Base-by-base conservation (phyloP, 2,113 vertebrate species). In the Tragelaphus strepsiceros region DNA sequence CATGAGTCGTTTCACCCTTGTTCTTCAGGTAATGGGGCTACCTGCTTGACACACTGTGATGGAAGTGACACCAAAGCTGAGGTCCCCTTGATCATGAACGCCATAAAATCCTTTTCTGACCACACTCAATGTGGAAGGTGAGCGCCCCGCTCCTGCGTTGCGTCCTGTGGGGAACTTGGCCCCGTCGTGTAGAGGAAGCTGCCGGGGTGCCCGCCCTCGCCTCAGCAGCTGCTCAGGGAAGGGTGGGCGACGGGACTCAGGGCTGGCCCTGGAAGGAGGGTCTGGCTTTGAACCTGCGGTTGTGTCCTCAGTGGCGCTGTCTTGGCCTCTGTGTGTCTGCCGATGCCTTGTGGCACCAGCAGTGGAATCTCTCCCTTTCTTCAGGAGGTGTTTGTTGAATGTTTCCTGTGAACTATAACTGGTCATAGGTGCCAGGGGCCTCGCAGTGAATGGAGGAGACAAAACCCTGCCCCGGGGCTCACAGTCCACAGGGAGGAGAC, bases 41-140 rank as follows among this genome's bases (percentile, higher is more conserved):
- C 99, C 62, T 99, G 99, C 97, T 94, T 99, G 96, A 99, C 99
- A 5, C 99, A 99, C 80, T 99, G 99, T 10, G 99, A 99, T 1
- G 99, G 99, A 19, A 99, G 99, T 0, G 99, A 99, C 97, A 99
- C 99, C 1, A 99, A 98, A 96, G 99, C 99, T 0, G 99, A 99
- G 98, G 99, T 99, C 85, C 99, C 99, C 0, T 98, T 99, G 62
- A 98, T 99, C 80, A 97, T 99, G 92, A 99, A 98, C 90, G 96
- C 99, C 1, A 99, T 99, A 16, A 99, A 98, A 26, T 98, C 99
- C 15, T 98, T 99, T 95, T 99, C 99, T 9, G 62, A 95, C 54
- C 81, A 96, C 26, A 19, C 97, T 0, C 98, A 98, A 24, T 98
- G 98, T 15, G 99, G 99, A 98, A 99, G 99, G 99, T 99, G 99